Evolutionary conservation across 2,888 invertebrate species (phyloP).

Genomic region (Lasioglossum oenotherae): DNA sequence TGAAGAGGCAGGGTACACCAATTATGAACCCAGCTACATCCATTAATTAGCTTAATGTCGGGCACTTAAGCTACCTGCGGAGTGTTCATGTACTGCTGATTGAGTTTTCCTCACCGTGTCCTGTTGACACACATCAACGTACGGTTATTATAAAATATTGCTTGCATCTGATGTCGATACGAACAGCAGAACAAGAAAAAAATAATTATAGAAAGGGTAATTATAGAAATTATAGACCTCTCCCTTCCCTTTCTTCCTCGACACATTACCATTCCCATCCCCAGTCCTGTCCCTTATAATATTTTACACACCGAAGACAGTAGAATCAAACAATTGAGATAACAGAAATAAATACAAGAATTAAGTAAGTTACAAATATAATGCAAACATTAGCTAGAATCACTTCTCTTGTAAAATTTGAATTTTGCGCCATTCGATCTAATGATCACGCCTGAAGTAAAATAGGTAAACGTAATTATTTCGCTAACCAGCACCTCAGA

Average conservation of each 20-base stretch:
- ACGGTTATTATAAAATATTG: neutral
- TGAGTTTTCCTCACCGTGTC: slow-evolving; percentile 23
- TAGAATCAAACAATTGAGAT: neutral
- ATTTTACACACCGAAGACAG: neutral
- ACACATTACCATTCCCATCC: neutral
- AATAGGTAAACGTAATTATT: neutral
- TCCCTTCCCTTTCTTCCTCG: neutral
- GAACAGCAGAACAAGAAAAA: neutral
- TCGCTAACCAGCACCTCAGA: neutral
- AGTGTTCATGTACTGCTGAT: slow-evolving; percentile 18
- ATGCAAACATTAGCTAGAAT: neutral
- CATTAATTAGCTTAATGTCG: slow-evolving; percentile 76
- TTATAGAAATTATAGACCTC: neutral
- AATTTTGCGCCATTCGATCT: neutral
- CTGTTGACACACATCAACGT: neutral
- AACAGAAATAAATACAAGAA: neutral
- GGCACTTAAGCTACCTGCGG: slow-evolving; percentile 62
- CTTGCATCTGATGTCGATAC: neutral
- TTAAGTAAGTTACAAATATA: neutral
- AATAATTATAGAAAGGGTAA: neutral
- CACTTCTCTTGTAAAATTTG: neutral
- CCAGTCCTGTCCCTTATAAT: neutral
- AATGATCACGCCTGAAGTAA: neutral
- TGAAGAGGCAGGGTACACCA: slow-evolving; percentile 53
- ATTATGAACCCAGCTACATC: slow-evolving; percentile 59